Evolutionary conservation across 2,797 vertebrate species (phyloP), one percentile per base, ranked within the genome.

Genomic region (Harpagifer antarcticus): DNA sequence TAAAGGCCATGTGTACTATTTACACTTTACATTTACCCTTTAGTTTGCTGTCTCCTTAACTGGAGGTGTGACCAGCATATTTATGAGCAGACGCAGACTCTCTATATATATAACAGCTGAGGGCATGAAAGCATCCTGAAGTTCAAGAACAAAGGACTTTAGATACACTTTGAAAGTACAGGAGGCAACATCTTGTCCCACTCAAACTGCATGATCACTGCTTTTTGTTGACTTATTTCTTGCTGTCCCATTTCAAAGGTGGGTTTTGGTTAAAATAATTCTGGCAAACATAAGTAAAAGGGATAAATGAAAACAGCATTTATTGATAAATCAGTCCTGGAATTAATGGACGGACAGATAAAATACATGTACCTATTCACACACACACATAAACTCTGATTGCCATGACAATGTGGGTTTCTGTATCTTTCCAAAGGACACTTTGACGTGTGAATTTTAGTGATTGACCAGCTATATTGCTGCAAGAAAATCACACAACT

Each of bases 1-100:
- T 94, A 95, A 95, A 95, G 93, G 94, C 92, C 94, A 94, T 83
- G 82, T 88, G 83, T 89, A 86, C 79, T 90, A 87, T 88, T 91
- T 90, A 87, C 86, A 60, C 86, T 88, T 78, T 82, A 84, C 86
- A 88, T 93, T 92, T 94, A 94, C 90, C 92, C 94, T 93, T 94
- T 93, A 85, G 86, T 88, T 83, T 75, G 71, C 60, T 83, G 84
- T 90, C 87, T 78, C 19, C 47, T 76, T 84, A 78, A 73, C 83
- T 72, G 50, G 78, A 74, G 77, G 68, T 19, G 27, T 73, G 91
- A 91, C 72, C 80, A 65, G 88, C 88, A 92, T 93, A 84, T 85
- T 83, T 87, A 89, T 90, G 71, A 89, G 75, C 74, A 52, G 14
- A 63, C 43, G 42, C 57, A 71, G 50, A 54, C 54, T 48, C 44